These are phyloP conservation scores for Poeciliopsis turrubarensis DNA, from an alignment of 2,113 vertebrate genomes.

Conservation along the genomic window DNA sequence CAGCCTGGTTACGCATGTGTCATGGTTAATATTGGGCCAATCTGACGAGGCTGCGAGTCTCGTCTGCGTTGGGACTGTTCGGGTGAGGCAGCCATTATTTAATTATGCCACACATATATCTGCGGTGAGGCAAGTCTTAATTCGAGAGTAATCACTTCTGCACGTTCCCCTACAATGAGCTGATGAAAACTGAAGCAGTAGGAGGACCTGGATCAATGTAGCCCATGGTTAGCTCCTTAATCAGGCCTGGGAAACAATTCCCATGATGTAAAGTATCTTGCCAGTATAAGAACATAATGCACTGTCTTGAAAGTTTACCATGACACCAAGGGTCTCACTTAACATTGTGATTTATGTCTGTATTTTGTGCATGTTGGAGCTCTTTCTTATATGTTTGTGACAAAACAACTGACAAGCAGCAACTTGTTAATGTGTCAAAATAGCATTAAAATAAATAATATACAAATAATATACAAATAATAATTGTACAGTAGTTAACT, in stretches of 20 bases:
- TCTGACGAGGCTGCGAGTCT: constrained; percentile 72
- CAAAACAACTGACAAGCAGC: too few relatives aligned
- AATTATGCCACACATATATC: constrained; percentile 77
- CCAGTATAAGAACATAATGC: neutral
- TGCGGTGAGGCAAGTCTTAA: constrained; percentile 70
- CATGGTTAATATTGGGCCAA: constrained; percentile 82
- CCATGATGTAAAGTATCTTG: constrained; percentile 24
- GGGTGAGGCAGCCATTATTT: constrained; percentile 81
- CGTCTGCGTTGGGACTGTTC: constrained; percentile 73
- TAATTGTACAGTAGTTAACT: neutral
- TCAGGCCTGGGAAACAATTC: constrained; percentile 40
- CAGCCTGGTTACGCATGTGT: constrained; percentile 78
- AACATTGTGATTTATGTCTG: neutral
- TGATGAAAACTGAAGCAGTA: constrained; percentile 26
- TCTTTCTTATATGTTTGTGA: too few relatives aligned
- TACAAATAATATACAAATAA: too few relatives aligned
- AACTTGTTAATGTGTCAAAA: neutral
- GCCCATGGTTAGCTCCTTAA: constrained; percentile 60
- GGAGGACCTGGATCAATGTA: constrained; percentile 41
- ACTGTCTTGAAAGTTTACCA: constrained; percentile 6
- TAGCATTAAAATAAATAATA: neutral
- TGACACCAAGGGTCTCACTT: neutral
- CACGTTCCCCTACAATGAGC: constrained; percentile 47
- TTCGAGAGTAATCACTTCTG: constrained; percentile 75
- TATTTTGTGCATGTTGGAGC: neutral